These are phyloP conservation scores for Aquatica leii DNA, from an alignment of 2,888 invertebrate species.

Conservation along the genomic window DNA sequence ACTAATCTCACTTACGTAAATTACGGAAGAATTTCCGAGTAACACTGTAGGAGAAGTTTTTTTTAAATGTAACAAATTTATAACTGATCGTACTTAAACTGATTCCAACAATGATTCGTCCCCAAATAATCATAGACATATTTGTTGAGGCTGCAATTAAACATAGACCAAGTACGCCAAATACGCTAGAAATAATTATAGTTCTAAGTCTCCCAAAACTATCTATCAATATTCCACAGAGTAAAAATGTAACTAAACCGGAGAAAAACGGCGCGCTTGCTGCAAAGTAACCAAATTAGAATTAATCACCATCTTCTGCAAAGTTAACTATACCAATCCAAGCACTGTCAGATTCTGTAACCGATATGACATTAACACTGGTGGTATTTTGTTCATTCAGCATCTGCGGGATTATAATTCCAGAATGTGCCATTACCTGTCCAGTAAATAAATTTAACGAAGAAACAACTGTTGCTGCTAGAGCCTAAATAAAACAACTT, in stretches of 20 bases:
- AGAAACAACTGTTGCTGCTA: neutral
- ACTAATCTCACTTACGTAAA: too few species aligned
- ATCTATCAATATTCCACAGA: slow-evolving; percentile 67
- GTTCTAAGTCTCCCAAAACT: too few species aligned
- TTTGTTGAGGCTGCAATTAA: slow-evolving; percentile 61
- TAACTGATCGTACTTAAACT: neutral
- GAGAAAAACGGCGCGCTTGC: too few species aligned
- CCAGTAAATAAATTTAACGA: slow-evolving; percentile 59
- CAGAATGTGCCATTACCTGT: too few species aligned
- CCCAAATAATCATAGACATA: slow-evolving; percentile 2
- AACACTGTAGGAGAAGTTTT: neutral
- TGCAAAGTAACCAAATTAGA: too few species aligned
- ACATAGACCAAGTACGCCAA: slow-evolving; percentile 63
- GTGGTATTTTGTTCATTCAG: slow-evolving; percentile 42
- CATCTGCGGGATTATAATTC: slow-evolving; percentile 65
- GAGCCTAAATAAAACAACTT: too few species aligned
- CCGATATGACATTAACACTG: slow-evolving; percentile 49
- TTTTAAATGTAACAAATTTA: neutral
- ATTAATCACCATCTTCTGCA: slow-evolving; percentile 46
- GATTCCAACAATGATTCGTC: neutral
- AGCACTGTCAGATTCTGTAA: slow-evolving; percentile 60
- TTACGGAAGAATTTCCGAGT: neutral
- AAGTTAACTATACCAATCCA: too few species aligned
- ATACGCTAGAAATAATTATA: slow-evolving; percentile 64
- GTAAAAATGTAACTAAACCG: slow-evolving; percentile 63